Evolutionary conservation across 2,888 invertebrate genomes (phyloP), one percentile per base, ranked within the genome.

Genomic region (Eremobia ochroleuca): DNA sequence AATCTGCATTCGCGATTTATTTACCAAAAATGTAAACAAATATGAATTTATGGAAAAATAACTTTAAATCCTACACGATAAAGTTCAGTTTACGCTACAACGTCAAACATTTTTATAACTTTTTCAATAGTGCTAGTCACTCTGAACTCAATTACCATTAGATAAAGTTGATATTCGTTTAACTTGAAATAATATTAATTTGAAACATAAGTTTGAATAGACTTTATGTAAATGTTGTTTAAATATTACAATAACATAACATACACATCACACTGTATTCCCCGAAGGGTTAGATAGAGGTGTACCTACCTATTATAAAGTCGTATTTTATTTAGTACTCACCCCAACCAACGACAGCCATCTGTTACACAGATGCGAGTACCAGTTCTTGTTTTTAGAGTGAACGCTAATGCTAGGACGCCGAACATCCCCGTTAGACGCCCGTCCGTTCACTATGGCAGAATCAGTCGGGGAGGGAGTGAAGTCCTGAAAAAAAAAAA

Each of bases 291-390:
- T 52, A 6, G 46, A 5, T 6, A 34, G 52, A 21, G 55, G 13
- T 55, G 2, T 21, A 21, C 37, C 28, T 21, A 21, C 37, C 28
- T 37, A 55, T 8, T 55, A 55, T 25, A 72, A 59, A 25, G 28
- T 40, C 25, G 25, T 28, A 37, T 68, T 80, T 65, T 77, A 55
- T 81, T 66, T 78, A 52, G 71, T 49, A 97, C 98, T 97, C 96
- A 99, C 99, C 90, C 99, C 99, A 88, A 98, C 95, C 6, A 99
- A 96, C 2, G 99, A 99, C 67, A 99, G 97, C 99, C 99, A 99
- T 90, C 99, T 97, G 93, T 99, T 99, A 94, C 99, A 99, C 87
- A 99, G 98, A 88, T 98, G 97, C 1, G 99, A 99, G 95, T 99
- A 99, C 99, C 99, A 99, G 92, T 99, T 99, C 90, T 98, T 98